Base-by-base conservation (phyloP, 2,113 vertebrate genomes). In the Nibea coibor region DNA sequence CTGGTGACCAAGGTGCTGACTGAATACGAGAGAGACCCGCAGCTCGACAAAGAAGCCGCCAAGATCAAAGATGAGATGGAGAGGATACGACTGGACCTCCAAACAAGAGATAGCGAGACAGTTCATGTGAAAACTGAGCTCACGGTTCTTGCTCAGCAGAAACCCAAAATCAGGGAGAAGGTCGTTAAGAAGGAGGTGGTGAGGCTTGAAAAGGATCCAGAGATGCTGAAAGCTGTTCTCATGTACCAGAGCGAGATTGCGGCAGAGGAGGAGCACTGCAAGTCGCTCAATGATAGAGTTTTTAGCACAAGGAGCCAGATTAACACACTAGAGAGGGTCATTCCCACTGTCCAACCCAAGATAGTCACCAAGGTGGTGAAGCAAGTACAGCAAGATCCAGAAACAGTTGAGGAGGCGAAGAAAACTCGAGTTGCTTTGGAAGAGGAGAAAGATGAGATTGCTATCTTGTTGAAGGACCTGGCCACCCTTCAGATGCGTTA, bases 131-230 rank as follows among this genome's bases (percentile, higher is more conserved):
- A 91, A 87, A 96, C 90, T 17, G 95, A 97, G 77, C 91, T 99
- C 65, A 92, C 92, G 6, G 28, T 96, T 72, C 91, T 99, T 47
- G 92, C 96, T 87, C 86, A 93, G 91, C 95, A 95, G 88, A 94
- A 94, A 80, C 96, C 93, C 22, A 95, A 89, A 0, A 95, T 98
- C 83, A 94, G 91, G 84, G 95, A 98, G 91, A 97, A 70, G 78
- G 90, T 99, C 0, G 94, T 99, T 19, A 94, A 97, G 75, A 99
- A 98, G 61, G 98, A 99, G 26, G 96, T 98, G 67, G 94, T 98
- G 59, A 97, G 94, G 86, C 72, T 99, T 4, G 97, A 99, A 78
- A 98, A 96, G 89, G 96, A 97, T 87, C 97, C 96, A 14, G 95
- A 97, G 54, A 98, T 97, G 97, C 83, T 98, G 20, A 96, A 95